These are phyloP conservation scores for Syritta pipiens DNA, from an alignment of 2,888 invertebrate species.

Conservation along the genomic window DNA sequence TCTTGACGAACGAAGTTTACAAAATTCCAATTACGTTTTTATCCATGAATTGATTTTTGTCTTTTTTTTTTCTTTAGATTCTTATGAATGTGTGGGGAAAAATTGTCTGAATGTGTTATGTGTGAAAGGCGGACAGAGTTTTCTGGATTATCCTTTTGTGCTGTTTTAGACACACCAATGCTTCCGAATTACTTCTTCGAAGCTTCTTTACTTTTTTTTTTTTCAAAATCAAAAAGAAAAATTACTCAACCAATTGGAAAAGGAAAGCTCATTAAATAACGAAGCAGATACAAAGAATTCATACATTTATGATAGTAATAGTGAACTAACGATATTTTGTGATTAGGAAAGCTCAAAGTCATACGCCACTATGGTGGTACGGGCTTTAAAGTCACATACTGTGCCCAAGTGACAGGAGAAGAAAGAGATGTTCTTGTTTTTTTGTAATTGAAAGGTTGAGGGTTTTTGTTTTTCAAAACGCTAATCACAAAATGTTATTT, in stretches of 20 bases:
- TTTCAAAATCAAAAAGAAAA: conserved; percentile 3
- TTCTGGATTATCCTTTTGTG: conserved; percentile 75
- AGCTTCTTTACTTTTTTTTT: conserved; percentile 1
- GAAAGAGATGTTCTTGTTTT: conserved; percentile 28
- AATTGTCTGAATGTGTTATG: conserved; percentile 51
- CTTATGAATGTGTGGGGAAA: conserved; percentile 51
- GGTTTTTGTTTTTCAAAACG: conserved; percentile 74
- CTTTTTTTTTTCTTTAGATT: conserved; percentile 15
- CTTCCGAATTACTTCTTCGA: background rate
- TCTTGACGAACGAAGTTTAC: conserved; percentile 4
- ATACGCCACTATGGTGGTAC: conserved; percentile 9
- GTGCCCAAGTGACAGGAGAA: conserved; percentile 24
- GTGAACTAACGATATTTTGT: conserved; percentile 57
- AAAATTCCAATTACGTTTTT: conserved; percentile 15
- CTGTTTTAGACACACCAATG: conserved; percentile 11
- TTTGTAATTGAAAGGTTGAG: conserved; percentile 56
- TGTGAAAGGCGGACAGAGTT: conserved; percentile 73
- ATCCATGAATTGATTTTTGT: conserved; percentile 2
- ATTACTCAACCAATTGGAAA: background rate
- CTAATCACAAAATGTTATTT: conserved; percentile 78
- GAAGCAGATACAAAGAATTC: too few species aligned
- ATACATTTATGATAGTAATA: too few species aligned
- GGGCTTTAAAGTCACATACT: conserved; percentile 18
- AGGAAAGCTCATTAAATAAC: background rate
- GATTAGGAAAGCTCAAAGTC: conserved; percentile 59